These are phyloP conservation scores for Megaustenia siamemsis DNA, from an alignment of 2,888 invertebrate genomes.

Conservation along the genomic window DNA sequence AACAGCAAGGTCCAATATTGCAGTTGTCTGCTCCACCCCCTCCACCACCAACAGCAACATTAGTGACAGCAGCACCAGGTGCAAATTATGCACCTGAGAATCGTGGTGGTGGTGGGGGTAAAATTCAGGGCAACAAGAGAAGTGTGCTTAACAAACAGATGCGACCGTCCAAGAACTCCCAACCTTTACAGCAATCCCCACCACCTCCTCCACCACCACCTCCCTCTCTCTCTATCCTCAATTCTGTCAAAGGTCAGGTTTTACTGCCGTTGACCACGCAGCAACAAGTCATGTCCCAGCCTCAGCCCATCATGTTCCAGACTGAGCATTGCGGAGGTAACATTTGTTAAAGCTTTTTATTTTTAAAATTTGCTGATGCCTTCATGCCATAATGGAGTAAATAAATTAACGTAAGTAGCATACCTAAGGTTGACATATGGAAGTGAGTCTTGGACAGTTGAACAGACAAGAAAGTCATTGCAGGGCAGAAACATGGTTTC, in stretches of 20 bases:
- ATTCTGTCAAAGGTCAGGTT: constrained; percentile 24
- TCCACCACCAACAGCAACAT: constrained; percentile 35
- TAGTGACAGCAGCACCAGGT: constrained; percentile 7
- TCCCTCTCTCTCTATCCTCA: constrained; percentile 43
- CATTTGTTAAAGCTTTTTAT: constrained; percentile 2
- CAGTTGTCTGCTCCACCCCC: constrained; percentile 53
- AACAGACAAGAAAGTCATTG: too few species aligned
- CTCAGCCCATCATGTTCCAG: constrained; percentile 55
- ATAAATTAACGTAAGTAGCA: too few species aligned
- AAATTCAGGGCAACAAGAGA: constrained; percentile 58
- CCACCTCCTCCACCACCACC: constrained; percentile 60
- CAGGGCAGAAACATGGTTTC: too few species aligned
- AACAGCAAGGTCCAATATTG: constrained; percentile 57
- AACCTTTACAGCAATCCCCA: constrained; percentile 53
- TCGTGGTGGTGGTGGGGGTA: constrained; percentile 45
- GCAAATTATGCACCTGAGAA: constrained; percentile 31
- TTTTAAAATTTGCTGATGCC: too few species aligned
- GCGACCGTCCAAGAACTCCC: constrained; percentile 44
- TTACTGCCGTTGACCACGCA: constrained; percentile 42
- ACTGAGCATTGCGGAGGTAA: constrained; percentile 60
- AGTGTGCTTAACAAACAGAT: constrained; percentile 50
- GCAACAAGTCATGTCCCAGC: constrained; percentile 51
- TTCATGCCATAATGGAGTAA: too few species aligned
- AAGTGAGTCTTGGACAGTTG: too few species aligned
- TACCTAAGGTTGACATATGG: too few species aligned